Percentiles rank a stretch among this genome's conserved stretches.
Conservation (phyloP, 2,113 vertebrate species). For the Gallinago undulata region DNA sequence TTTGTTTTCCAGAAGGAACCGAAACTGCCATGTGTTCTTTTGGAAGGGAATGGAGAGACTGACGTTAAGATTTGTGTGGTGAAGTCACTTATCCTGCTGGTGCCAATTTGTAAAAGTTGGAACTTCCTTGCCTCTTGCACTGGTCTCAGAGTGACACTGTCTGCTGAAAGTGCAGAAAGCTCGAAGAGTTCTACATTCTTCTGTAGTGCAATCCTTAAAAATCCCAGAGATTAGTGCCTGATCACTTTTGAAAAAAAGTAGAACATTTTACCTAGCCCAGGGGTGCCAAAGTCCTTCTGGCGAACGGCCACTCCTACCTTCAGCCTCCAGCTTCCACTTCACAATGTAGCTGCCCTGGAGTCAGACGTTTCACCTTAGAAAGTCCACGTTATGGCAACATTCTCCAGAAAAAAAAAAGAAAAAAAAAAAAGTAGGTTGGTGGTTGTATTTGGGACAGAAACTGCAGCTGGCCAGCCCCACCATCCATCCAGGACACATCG, state of each 20-base stretch:
- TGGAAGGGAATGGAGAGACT: conserved; percentile 58
- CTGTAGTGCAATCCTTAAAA: conserved; percentile 78
- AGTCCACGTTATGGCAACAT: conserved; percentile 34
- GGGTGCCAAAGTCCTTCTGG: conserved; percentile 60
- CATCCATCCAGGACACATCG: neutral
- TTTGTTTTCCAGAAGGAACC: conserved; percentile 70
- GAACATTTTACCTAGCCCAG: conserved; percentile 70
- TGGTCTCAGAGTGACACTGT: conserved; percentile 61
- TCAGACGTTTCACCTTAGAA: conserved; percentile 40
- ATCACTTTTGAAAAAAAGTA: conserved; percentile 71
- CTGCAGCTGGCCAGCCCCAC: conserved; percentile 33
- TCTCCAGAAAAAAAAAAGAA: conserved; percentile 26
- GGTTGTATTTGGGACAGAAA: conserved; percentile 26
- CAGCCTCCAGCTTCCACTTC: conserved; percentile 47
- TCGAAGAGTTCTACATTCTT: conserved; percentile 72
- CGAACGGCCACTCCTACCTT: conserved; percentile 35
- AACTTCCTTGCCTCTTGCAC: conserved; percentile 66
- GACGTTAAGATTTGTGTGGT: conserved; percentile 2
- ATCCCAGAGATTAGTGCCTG: conserved; percentile 78
- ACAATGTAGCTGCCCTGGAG: conserved; percentile 73
- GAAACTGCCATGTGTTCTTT: conserved; percentile 57
- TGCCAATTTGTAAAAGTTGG: conserved; percentile 53
- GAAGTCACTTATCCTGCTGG: conserved; percentile 68
- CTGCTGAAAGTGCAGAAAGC: conserved; percentile 71
- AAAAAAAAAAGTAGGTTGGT: neutral